A percentile compares a stretch with the other conserved stretches of the same genome.
These are phyloP conservation scores for Cancer borealis DNA, from an alignment of 2,888 invertebrate genomes.

Conservation along the genomic window DNA sequence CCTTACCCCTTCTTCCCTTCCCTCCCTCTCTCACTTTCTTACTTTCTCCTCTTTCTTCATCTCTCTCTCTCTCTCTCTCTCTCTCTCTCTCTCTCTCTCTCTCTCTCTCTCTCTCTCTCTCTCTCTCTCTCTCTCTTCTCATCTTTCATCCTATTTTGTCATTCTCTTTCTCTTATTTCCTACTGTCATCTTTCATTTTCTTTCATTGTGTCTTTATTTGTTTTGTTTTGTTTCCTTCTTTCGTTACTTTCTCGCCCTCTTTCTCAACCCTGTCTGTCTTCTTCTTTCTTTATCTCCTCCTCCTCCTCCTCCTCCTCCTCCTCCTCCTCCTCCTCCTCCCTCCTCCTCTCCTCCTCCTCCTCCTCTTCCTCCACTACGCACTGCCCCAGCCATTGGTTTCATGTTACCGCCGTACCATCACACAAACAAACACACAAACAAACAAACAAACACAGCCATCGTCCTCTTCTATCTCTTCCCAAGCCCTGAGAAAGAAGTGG, in stretches of 20 bases:
- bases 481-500: not conserved
- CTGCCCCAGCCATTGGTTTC: not conserved
- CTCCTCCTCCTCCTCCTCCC: not conserved
- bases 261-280: not conserved
- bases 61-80: not conserved
- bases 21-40: too few species aligned
- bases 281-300: not conserved
- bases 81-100: not conserved
- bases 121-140: slow-evolving; percentile 36
- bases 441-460: not conserved
- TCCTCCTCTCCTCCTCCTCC: not conserved
- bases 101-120: slow-evolving; percentile 35
- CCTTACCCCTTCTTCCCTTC: too few species aligned
- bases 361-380: too few species aligned
- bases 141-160: too few species aligned
- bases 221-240: not conserved
- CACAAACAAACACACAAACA: not conserved
- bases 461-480: not conserved
- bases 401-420: not conserved
- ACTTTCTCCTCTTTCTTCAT: too few species aligned
- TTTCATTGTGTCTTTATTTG: too few species aligned
- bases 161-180: too few species aligned
- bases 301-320: slow-evolving; percentile 30
- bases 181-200: too few species aligned
- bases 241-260: not conserved